These are phyloP conservation scores for Phragmatobia fuliginosa DNA, from an alignment of 2,888 invertebrate genomes.

Conservation along the genomic window DNA sequence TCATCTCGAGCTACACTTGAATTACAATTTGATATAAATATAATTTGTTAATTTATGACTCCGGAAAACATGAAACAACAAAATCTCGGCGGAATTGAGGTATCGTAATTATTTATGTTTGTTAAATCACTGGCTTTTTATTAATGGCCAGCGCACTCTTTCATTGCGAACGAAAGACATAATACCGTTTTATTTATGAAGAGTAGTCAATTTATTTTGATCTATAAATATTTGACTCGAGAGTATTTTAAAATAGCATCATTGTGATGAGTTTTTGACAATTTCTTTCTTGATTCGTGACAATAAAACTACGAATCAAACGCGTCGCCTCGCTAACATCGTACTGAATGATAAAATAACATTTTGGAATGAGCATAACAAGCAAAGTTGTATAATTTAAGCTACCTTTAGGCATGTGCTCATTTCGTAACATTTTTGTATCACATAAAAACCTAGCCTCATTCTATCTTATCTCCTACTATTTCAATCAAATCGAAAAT, in stretches of 20 bases:
- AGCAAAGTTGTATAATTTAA: slow-evolving; percentile 60
- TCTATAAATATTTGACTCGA: neutral
- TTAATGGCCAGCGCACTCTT: slow-evolving; percentile 16
- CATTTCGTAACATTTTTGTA: slow-evolving; percentile 24
- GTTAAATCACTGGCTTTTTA: slow-evolving; percentile 24
- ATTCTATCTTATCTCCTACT: slow-evolving; percentile 39
- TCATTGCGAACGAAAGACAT: slow-evolving; percentile 14
- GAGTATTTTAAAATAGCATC: neutral
- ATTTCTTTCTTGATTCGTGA: neutral
- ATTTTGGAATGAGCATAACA: slow-evolving; percentile 58
- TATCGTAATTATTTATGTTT: slow-evolving; percentile 29
- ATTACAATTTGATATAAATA: slow-evolving; percentile 45
- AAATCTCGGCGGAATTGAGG: slow-evolving; percentile 27
- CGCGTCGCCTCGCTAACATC: slow-evolving; percentile 21
- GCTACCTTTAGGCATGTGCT: slow-evolving; percentile 24
- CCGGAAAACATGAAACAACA: slow-evolving; percentile 46
- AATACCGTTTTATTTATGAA: slow-evolving; percentile 3
- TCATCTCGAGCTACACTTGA: slow-evolving; percentile 43
- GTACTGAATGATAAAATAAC: slow-evolving; percentile 40
- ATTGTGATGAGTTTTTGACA: neutral
- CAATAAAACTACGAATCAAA: slow-evolving; percentile 20
- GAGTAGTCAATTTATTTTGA: neutral
- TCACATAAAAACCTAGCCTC: slow-evolving; percentile 20
- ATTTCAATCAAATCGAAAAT: slow-evolving; percentile 38
- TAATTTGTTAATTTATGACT: slow-evolving; percentile 49